Conservation (phyloP, 2,113 vertebrate genomes). For the Nematolebias whitei region DNA sequence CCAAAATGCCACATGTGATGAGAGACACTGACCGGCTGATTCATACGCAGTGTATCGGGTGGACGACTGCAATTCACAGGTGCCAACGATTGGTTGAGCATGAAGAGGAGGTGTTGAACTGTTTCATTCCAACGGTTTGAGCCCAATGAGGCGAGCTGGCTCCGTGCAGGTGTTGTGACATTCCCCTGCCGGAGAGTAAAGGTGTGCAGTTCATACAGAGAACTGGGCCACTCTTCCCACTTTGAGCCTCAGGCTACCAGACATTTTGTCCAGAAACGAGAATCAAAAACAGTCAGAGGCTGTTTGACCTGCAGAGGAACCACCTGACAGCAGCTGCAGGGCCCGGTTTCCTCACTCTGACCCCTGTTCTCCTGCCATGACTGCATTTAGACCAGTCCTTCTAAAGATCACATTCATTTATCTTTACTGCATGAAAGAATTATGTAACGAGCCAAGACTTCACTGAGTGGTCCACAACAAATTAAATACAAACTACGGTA, state of each 20-base stretch:
- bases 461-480: not conserved
- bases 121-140: not conserved
- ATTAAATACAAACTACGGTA: too few relatives aligned
- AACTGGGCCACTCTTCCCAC: conserved; percentile 6
- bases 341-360: not conserved
- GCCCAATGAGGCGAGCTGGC: not conserved
- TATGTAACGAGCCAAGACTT: not conserved
- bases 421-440: not conserved
- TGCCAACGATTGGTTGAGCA: conserved; percentile 2
- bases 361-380: not conserved
- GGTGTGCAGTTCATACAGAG: not conserved
- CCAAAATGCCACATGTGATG: conserved; percentile 7
- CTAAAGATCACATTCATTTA: not conserved
- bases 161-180: conserved; percentile 3
- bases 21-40: conserved; percentile 23
- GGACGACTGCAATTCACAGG: not conserved
- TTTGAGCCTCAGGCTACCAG: conserved; percentile 14
- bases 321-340: conserved; percentile 8
- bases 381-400: not conserved
- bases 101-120: not conserved
- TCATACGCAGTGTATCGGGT: not conserved
- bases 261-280: conserved; percentile 1
- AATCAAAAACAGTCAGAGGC: conserved; percentile 6
- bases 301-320: not conserved
- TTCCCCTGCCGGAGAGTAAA: conserved; percentile 10